Conservation (phyloP, 2,888 invertebrate species). For the Shargacucullia verbasci region DNA sequence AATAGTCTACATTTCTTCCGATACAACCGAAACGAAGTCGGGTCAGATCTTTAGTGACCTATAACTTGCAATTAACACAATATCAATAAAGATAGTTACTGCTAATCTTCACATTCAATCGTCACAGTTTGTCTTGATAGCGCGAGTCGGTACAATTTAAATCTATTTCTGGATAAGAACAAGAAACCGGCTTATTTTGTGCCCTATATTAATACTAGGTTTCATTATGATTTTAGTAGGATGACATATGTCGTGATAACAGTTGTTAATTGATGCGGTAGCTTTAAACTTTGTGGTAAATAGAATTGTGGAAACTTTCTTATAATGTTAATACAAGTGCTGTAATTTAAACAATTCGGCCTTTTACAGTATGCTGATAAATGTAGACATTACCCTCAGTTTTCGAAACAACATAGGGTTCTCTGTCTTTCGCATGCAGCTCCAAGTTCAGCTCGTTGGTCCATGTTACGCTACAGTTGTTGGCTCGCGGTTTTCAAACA, state of each 20-base stretch:
- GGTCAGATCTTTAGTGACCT: constrained; percentile 37
- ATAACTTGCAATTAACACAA: constrained; percentile 43
- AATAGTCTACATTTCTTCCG: not conserved
- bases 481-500: too few relatives aligned
- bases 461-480: too few relatives aligned
- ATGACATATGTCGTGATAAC: constrained; percentile 12
- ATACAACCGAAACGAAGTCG: constrained; percentile 1
- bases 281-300: constrained; percentile 11
- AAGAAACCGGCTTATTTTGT: constrained; percentile 48
- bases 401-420: too few relatives aligned
- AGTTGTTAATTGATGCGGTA: constrained; percentile 5
- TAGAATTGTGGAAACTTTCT: constrained; percentile 8
- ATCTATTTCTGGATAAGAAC: constrained; percentile 37
- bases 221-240: constrained; percentile 3
- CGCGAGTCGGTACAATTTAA: constrained; percentile 50
- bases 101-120: constrained; percentile 42
- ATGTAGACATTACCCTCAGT: too few relatives aligned
- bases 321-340: too few relatives aligned
- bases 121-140: constrained; percentile 44
- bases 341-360: too few relatives aligned
- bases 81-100: constrained; percentile 39
- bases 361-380: too few relatives aligned
- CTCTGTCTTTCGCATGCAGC: too few relatives aligned
- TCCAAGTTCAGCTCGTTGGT: too few relatives aligned
- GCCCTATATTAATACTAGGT: constrained; percentile 29